phyloP scores from a whole-genome alignment of 2,888 invertebrate species.

The Carcina quercana region DNA sequence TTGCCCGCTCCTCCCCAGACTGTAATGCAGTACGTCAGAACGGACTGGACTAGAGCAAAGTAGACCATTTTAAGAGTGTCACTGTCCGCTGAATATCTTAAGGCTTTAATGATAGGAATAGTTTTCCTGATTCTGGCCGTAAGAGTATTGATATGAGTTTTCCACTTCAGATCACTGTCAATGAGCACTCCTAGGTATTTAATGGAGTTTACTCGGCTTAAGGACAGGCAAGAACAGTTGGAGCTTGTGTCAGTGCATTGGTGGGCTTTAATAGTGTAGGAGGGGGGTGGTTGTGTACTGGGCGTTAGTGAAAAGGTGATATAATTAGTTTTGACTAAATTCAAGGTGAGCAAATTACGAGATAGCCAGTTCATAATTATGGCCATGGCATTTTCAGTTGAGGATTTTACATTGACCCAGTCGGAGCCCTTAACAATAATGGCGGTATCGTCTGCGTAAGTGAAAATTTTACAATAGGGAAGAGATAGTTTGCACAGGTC shows the following conservation, averaged over 20 bases:
- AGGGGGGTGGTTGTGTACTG: neutral
- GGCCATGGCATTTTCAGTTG: neutral
- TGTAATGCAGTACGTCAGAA: neutral
- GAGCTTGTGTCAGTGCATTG: neutral
- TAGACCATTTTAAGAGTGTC: neutral
- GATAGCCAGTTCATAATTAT: neutral
- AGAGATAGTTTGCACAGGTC: neutral
- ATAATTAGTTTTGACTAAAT: slow-evolving; percentile 1
- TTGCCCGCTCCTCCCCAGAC: neutral
- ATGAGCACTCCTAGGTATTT: neutral
- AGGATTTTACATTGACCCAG: neutral
- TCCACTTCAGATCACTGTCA: neutral
- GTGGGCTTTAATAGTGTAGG: neutral
- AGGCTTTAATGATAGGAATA: neutral
- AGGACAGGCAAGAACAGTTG: neutral
- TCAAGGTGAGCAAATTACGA: neutral
- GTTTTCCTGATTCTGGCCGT: neutral
- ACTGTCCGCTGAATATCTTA: neutral
- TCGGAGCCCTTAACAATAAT: neutral
- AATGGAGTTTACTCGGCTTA: neutral
- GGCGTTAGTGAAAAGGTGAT: neutral
- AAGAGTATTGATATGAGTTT: neutral
- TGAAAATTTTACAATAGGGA: neutral
- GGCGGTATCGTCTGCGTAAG: slow-evolving; percentile 2
- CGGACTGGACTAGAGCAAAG: neutral